Conservation (phyloP, 2,888 invertebrate species). For the Chrysolina haemoptera region DNA sequence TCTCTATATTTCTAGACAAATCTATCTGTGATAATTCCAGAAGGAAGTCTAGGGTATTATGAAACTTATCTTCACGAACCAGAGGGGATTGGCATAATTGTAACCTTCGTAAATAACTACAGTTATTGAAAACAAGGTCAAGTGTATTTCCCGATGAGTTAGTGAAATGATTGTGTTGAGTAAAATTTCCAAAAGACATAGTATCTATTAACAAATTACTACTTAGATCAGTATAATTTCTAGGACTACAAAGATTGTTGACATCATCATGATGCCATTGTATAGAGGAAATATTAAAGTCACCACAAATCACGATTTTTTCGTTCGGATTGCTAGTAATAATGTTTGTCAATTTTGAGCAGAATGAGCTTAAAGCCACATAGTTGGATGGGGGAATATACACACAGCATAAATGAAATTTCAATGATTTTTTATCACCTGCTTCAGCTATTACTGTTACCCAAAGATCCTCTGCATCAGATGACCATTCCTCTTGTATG, state of each 20-base stretch:
- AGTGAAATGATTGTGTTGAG: neutral
- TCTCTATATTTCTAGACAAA: neutral
- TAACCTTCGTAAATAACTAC: too few relatives aligned
- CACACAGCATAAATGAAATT: neutral
- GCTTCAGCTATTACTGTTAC: neutral
- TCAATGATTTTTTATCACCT: neutral
- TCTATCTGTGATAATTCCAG: neutral
- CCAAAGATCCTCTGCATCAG: neutral
- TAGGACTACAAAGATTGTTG: neutral
- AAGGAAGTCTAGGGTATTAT: neutral
- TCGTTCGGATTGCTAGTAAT: neutral
- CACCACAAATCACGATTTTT: neutral
- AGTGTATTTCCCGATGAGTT: neutral
- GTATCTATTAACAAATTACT: neutral
- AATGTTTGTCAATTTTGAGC: neutral
- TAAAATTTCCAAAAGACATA: neutral
- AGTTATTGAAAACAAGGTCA: neutral
- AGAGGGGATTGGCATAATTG: too few relatives aligned
- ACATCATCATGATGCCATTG: neutral
- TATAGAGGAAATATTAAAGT: neutral
- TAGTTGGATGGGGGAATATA: neutral
- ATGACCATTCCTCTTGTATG: constrained; percentile 1
- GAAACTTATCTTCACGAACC: too few relatives aligned
- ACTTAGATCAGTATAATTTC: neutral
- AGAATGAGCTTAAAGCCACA: neutral